phyloP scores from a whole-genome alignment of 1,140 invertebrate species.

The Bombus confusus region DNA sequence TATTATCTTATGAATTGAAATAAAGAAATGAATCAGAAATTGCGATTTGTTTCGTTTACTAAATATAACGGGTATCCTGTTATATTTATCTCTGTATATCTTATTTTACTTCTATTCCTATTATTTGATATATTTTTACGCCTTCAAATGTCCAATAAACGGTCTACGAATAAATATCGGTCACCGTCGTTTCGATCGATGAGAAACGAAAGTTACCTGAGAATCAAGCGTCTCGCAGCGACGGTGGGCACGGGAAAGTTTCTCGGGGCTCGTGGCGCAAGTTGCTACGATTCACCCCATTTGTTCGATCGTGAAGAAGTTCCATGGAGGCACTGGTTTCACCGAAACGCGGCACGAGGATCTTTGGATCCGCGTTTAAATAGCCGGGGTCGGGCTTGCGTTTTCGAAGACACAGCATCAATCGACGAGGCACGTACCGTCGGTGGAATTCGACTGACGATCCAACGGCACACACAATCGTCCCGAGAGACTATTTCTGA shows the following conservation, averaged over 20 bases:
- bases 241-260: not conserved
- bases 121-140: not conserved
- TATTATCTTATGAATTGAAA: too few species aligned
- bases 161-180: not conserved
- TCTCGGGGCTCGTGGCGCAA: not conserved
- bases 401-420: slow-evolving; percentile 33
- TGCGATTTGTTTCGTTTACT: not conserved
- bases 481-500: slow-evolving; percentile 49
- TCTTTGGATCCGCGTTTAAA: slow-evolving; percentile 22
- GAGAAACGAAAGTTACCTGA: slow-evolving; percentile 26
- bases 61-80: not conserved
- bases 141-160: not conserved
- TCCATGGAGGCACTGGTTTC: not conserved
- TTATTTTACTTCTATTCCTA: not conserved
- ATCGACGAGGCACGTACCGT: slow-evolving; percentile 48
- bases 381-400: slow-evolving; percentile 17
- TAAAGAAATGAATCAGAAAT: not conserved
- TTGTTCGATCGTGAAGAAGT: not conserved
- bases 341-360: not conserved
- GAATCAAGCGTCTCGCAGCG: not conserved
- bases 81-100: too few species aligned
- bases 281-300: slow-evolving; percentile 22
- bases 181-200: not conserved
- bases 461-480: slow-evolving; percentile 43
- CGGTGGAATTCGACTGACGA: slow-evolving; percentile 53